Percentiles rank a stretch among this genome's conserved stretches.
These are phyloP conservation scores for Anneissia japonica DNA, from an alignment of 35 echinoderm and acorn worm species.

Conservation along the genomic window DNA sequence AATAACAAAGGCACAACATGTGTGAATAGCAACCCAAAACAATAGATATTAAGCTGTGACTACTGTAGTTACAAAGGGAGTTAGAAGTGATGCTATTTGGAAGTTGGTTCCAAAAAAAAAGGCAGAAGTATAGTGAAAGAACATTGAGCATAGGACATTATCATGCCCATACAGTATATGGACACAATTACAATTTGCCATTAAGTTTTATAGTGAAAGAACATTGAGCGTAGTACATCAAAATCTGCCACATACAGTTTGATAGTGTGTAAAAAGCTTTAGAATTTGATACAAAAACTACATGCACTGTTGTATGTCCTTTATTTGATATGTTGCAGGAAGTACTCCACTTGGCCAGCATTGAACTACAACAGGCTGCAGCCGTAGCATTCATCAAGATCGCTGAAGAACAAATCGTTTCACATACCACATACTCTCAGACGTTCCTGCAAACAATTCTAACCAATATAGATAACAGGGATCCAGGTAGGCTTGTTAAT, in stretches of 20 bases:
- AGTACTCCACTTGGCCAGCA: slow-evolving; percentile 71
- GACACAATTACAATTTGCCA: too few species aligned
- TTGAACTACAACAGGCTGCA: slow-evolving; percentile 83
- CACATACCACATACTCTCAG: slow-evolving; percentile 64
- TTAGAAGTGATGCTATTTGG: too few species aligned
- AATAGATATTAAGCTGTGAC: too few species aligned
- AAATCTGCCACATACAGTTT: background rate
- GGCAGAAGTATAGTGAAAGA: too few species aligned
- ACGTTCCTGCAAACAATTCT: slow-evolving; percentile 89
- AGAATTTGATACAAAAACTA: background rate
- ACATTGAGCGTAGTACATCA: too few species aligned
- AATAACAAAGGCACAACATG: too few species aligned
- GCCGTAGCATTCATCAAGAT: slow-evolving; percentile 76
- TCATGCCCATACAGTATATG: too few species aligned
- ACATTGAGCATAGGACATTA: too few species aligned
- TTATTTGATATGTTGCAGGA: slow-evolving; percentile 35
- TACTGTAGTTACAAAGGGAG: too few species aligned
- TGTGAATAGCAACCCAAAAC: too few species aligned
- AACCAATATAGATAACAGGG: slow-evolving; percentile 79
- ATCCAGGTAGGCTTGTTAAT: slow-evolving; percentile 65
- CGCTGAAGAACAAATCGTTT: slow-evolving; percentile 69
- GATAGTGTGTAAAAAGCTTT: background rate
- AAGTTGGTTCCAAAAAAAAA: too few species aligned
- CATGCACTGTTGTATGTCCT: background rate
- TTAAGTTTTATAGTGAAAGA: background rate